Evolutionary conservation across 2,888 invertebrate species (phyloP), one percentile per base, ranked within the genome.

Genomic region (Polydesmus complanatus): DNA sequence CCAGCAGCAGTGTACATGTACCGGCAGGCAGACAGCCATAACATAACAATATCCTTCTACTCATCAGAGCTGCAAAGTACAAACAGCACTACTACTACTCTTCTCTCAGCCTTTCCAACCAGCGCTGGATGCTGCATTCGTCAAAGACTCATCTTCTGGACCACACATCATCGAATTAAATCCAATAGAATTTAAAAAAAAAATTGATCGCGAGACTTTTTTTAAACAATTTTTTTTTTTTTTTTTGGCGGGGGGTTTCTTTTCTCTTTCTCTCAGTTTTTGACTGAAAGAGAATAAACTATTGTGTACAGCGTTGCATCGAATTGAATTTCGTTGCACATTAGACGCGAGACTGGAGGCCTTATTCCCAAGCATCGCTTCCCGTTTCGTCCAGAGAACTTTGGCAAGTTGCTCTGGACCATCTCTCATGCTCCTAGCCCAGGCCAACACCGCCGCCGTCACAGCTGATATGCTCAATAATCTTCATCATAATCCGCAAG

Each of bases 361-460:
- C 25, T n/a, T 58, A 14, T 58, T 58, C 14, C 58, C 58, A 18
- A 25, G 26, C 26, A 50, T 58, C 37, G 58, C 58, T 21, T 58
- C 58, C 21, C n/a, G 58, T 47, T 58, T 58, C 51, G 58, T 58
- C 51, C 58, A 58, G 52, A 58, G 58, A 51, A 58, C 58, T 49
- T 49, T 58, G 58, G 58, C 58, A 26, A 58, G 37, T 51, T 58
- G 58, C 52, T 58, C 58, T 21, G 58, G 58, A 19, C 49, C 58
- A 8, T 58, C 58, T 2, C 58, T 58, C 22, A 58, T 58, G 58
- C 48, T 58, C 26, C 22, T 58, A 21, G 58, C 58, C 21, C 51
- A 51, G 3, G 37, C 27, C 49, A 49, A 47, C 18, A 58, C 50
- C 52, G 37, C 48, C 19, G 37, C 56, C 37, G 37, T 37, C 14